Percentiles rank a stretch among this genome's conserved stretches.
These are phyloP conservation scores for Menura novaehollandiae DNA, from an alignment of 2,113 vertebrate genomes.

Conservation along the genomic window DNA sequence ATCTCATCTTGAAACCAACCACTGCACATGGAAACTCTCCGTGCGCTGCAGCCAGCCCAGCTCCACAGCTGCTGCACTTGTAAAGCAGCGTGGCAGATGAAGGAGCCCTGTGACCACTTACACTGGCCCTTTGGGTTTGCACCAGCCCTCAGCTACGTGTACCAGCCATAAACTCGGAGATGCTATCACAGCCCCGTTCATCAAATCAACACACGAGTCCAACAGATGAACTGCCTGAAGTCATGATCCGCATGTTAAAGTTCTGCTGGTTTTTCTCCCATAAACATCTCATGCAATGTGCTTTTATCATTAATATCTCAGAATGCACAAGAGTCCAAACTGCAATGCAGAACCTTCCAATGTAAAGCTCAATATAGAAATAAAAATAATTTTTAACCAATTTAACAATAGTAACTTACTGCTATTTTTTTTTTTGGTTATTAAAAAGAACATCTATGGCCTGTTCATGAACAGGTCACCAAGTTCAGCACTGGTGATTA, in stretches of 20 bases:
- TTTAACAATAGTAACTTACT: neutral
- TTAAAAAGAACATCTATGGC: neutral
- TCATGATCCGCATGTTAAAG: accelerated
- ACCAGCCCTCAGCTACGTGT: neutral
- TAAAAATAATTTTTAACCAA: neutral
- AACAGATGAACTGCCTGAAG: neutral
- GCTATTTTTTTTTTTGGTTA: neutral
- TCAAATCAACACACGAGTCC: neutral
- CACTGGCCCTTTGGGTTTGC: neutral
- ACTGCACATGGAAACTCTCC: neutral
- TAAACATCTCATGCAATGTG: neutral
- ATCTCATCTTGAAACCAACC: neutral
- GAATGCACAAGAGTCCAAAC: neutral
- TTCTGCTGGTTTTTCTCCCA: neutral
- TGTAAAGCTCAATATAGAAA: neutral
- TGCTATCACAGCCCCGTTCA: neutral
- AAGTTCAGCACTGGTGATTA: neutral
- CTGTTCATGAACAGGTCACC: neutral
- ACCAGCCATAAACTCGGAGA: neutral
- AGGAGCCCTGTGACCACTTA: neutral
- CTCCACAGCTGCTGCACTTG: neutral
- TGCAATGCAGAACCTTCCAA: neutral
- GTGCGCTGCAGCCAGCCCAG: neutral
- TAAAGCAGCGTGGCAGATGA: neutral
- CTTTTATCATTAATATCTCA: neutral